Base-by-base conservation (phyloP, 2,797 vertebrate genomes). In the Myioborus melanocephalus region DNA sequence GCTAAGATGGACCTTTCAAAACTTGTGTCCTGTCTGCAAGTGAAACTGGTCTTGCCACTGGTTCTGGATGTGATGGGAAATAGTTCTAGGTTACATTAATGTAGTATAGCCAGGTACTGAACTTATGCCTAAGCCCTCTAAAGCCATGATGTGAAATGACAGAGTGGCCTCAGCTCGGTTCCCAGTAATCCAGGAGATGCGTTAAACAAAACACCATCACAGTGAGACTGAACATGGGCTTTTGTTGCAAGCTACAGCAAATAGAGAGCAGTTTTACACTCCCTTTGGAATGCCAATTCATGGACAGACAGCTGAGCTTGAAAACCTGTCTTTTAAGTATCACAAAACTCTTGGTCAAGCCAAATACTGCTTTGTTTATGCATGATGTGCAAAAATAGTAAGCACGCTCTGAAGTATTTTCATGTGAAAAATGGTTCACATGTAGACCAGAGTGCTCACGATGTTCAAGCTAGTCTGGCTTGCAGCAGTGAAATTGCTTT, bases 401-500 rank as follows among this genome's bases (percentile, higher is more conserved):
- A 68, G 20, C 23, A 50, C 3, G 1, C 6, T 61, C 32, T 65
- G 39, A 68, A 84, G 22, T 55, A 59, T 66, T 75, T 90, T 46
- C 43, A n/a, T 10, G 32, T 63, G 70, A 59, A 90, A 69, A 76
- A 52, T 41, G 20, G 32, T 85, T 91, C 47, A 43, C 41, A 9
- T 0, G 0, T 30, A 69, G 50, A 50, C 28, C 47, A 41, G 55
- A 60, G 20, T 32, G 26, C 55, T 75, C 32, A 50, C 0, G 0
- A 13, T 57, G 46, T 53, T 78, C 63, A 69, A 24, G 46, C 28
- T 39, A 76, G 55, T 26, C 28, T 83, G 57, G 17, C 34, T 57
- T 70, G 71, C 28, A 89, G 56, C 41, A 65, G 8, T 44, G 52
- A 76, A 84, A 70, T 26, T 61, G 10, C 47, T 85, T 89, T 73